phyloP scores from a whole-genome alignment of 2,888 invertebrate genomes.

The Oegoconia quadripuncta region DNA sequence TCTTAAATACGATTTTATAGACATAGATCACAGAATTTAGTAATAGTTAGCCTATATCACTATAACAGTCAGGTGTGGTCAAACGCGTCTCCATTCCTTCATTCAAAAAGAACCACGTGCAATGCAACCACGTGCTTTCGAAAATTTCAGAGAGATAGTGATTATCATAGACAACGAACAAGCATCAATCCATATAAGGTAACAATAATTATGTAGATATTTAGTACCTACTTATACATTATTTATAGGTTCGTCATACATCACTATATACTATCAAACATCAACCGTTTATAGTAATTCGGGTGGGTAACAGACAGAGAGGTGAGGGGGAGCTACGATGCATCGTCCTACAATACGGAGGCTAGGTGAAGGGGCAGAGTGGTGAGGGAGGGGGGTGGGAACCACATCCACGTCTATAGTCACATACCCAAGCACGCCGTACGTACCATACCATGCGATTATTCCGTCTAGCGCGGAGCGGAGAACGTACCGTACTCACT shows the following conservation, averaged over 20 bases:
- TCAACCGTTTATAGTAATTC: constrained; percentile 21
- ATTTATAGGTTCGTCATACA: background rate
- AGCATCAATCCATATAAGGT: too few species aligned
- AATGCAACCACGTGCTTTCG: background rate
- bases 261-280: constrained; percentile 8
- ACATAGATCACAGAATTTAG: too few species aligned
- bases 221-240: too few species aligned
- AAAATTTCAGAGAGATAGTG: background rate
- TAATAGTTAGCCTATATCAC: too few species aligned
- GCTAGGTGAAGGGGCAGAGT: constrained; percentile 14
- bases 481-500: constrained; percentile 46
- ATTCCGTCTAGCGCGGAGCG: constrained; percentile 64
- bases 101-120: too few species aligned
- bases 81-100: too few species aligned
- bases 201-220: too few species aligned
- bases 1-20: background rate
- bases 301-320: constrained; percentile 23
- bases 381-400: constrained; percentile 25
- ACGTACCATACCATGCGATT: constrained; percentile 43
- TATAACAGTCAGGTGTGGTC: too few species aligned
- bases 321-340: constrained; percentile 23
- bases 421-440: constrained; percentile 32
- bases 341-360: constrained; percentile 22
- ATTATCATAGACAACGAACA: too few species aligned
- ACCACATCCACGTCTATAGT: constrained; percentile 22